Evolutionary conservation across 2,888 invertebrate genomes (phyloP).

Genomic region (Rhorus exstirpatorius): DNA sequence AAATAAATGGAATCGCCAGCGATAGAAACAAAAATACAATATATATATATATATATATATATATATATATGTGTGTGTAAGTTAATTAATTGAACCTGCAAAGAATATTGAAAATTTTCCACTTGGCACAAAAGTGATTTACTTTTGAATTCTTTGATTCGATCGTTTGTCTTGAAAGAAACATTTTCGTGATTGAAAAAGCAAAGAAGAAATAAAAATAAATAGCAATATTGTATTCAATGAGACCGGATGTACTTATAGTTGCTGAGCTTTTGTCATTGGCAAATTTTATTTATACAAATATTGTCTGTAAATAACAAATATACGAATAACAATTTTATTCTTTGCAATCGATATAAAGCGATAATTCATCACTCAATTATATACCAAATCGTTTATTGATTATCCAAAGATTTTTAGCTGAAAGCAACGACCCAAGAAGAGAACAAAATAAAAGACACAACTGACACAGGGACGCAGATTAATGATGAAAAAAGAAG

Average conservation of each 20-base stretch:
- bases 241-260: not conserved
- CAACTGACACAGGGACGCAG: constrained; percentile 51
- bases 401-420: constrained; percentile 22
- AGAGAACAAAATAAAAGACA: constrained; percentile 27
- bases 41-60: not conserved
- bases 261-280: constrained; percentile 24
- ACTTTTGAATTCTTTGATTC: constrained; percentile 19
- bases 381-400: constrained; percentile 19
- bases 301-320: constrained; percentile 59
- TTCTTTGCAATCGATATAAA: constrained; percentile 20
- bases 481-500: constrained; percentile 51
- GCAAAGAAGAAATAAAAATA: not conserved
- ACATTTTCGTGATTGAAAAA: constrained; percentile 6
- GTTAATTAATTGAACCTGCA: constrained; percentile 25
- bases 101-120: constrained; percentile 8
- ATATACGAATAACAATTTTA: constrained; percentile 31
- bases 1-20: constrained; percentile 30
- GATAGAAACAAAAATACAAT: constrained; percentile 26
- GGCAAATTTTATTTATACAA: constrained; percentile 36
- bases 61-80: not conserved
- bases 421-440: constrained; percentile 23
- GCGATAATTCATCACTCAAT: constrained; percentile 18
- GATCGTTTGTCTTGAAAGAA: constrained; percentile 8
- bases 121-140: not conserved
- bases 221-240: constrained; percentile 21